These are phyloP conservation scores for Lasioglossum leucozonium DNA, from an alignment of 2,888 invertebrate species.

Conservation along the genomic window DNA sequence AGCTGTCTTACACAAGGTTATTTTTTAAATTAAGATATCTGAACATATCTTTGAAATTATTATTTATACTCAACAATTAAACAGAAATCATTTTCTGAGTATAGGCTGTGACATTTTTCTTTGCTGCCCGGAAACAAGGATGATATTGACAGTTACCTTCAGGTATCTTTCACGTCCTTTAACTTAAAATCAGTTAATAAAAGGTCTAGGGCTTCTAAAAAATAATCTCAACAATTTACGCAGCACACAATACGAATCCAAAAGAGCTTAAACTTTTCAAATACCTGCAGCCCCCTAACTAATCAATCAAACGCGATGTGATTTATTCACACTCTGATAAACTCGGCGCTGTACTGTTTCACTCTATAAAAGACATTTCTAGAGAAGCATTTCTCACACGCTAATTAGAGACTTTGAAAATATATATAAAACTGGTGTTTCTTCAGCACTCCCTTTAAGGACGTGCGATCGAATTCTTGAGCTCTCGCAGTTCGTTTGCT, in stretches of 20 bases:
- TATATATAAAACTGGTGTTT: conserved; percentile 21
- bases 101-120: neutral
- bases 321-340: conserved; percentile 6
- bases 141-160: neutral
- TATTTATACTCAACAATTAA: neutral
- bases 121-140: neutral
- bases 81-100: too few relatives aligned
- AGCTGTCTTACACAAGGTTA: neutral
- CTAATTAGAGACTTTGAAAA: conserved; percentile 30
- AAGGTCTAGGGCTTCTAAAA: neutral
- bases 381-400: conserved; percentile 23
- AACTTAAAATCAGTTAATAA: neutral
- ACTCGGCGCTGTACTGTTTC: neutral
- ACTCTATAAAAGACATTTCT: neutral
- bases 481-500: neutral
- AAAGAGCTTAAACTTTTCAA: neutral
- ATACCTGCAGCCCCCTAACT: neutral
- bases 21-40: neutral
- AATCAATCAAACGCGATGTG: neutral
- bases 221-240: neutral
- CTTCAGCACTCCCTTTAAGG: neutral
- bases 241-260: neutral
- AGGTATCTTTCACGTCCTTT: neutral
- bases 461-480: neutral
- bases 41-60: neutral